Percentiles rank a stretch among this genome's conserved stretches.
These are phyloP conservation scores for Centruroides sculpturatus DNA, from an alignment of 1,140 invertebrate species.

Conservation along the genomic window DNA sequence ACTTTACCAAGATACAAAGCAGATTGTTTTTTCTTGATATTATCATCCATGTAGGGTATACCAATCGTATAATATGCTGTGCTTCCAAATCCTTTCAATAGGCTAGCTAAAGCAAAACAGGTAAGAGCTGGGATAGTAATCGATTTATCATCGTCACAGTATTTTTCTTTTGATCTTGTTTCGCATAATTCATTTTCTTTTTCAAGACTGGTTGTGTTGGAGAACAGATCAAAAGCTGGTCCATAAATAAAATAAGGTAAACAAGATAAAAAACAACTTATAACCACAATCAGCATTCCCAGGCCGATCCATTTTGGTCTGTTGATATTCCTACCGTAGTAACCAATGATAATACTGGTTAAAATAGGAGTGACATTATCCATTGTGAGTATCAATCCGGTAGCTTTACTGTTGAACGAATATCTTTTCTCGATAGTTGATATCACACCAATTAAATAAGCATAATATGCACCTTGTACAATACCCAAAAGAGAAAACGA, in stretches of 20 bases:
- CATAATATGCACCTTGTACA: slow-evolving; percentile 14
- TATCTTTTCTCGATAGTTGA: slow-evolving; percentile 34
- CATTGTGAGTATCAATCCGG: slow-evolving; percentile 36
- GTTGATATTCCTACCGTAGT: slow-evolving; percentile 37
- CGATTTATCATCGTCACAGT: not conserved
- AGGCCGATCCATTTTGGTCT: slow-evolving; percentile 51
- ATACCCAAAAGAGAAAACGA: slow-evolving; percentile 7
- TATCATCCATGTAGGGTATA: slow-evolving; percentile 26
- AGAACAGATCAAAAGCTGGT: slow-evolving; percentile 18
- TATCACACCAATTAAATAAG: slow-evolving; percentile 13
- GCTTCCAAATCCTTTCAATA: slow-evolving; percentile 17
- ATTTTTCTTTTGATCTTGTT: not conserved
- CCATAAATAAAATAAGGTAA: slow-evolving; percentile 53
- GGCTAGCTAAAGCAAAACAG: slow-evolving; percentile 9
- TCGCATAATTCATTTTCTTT: not conserved
- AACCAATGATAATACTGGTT: slow-evolving; percentile 9
- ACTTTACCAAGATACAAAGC: slow-evolving; percentile 17
- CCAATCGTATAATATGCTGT: slow-evolving; percentile 21
- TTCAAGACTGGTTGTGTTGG: not conserved
- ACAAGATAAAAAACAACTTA: slow-evolving; percentile 46
- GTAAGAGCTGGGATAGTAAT: not conserved
- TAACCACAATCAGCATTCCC: slow-evolving; percentile 49
- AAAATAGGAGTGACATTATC: slow-evolving; percentile 13
- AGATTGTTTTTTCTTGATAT: slow-evolving; percentile 23
- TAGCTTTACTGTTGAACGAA: slow-evolving; percentile 57